Evolutionary conservation across 2,797 vertebrate genomes (phyloP), one percentile per base, ranked within the genome.

Genomic region (Knipowitschia caucasica): DNA sequence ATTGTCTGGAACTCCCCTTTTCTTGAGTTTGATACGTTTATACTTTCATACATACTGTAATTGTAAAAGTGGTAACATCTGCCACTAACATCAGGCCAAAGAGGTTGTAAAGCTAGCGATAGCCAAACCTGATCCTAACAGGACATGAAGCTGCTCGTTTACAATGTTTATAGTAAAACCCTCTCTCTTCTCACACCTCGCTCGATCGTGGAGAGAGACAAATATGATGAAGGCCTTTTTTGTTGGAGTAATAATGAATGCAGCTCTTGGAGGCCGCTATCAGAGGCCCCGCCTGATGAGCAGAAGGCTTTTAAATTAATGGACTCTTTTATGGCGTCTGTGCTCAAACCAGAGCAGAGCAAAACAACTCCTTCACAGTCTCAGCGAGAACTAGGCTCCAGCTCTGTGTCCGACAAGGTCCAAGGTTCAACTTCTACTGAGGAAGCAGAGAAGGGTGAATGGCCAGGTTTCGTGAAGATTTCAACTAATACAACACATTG

Each of bases 171-270:
- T 39, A 40, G 62, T 46, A 52, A 42, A 39, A 68, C 61, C 62
- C 53, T 47, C 35, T 25, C 50, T 59, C 53, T 66, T 53, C 51
- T 33, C 21, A 50, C 34, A 4, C 52, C 46, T 35, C 54, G 56
- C 50, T 60, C 71, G 56, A 63, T 78, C 69, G 53, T 27, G 59
- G 27, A 12, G 34, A 67, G 67, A 65, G 29, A 63, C 55, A 18
- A 59, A 57, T 56, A 44, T 70, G 61, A 67, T 57, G 44, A 69
- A 55, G 21, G 23, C 33, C 60, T 57, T 50, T 53, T 47, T 38
- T 64, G 67, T 54, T 35, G 67, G 49, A 54, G 59, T 9, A 35
- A 64, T 72, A 68, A 73, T 58, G 11, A 76, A 77, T 42, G 54
- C 51, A 38, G n/a, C 50, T 56, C 34, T 64, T 64, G 5, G 51